phyloP scores from a whole-genome alignment of 2,797 vertebrate species.

The Notolepis coatsorum region DNA sequence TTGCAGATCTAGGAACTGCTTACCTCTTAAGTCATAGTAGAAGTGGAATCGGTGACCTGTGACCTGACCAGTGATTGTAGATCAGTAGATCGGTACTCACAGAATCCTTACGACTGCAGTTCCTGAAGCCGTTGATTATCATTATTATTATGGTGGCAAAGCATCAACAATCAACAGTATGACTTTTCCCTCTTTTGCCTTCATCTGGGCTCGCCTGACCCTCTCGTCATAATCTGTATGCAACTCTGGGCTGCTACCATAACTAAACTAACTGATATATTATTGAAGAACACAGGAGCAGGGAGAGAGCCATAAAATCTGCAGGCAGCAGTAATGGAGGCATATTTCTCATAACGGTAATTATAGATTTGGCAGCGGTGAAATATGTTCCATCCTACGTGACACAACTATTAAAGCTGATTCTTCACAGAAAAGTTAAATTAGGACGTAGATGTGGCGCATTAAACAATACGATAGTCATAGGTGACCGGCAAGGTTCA shows the following conservation, averaged over 20 bases:
- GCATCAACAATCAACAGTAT: conserved; percentile 8
- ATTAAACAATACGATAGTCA: too few relatives aligned
- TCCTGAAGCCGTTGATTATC: not conserved
- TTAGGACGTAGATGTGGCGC: too few relatives aligned
- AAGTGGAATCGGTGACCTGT: too few relatives aligned
- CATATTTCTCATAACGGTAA: conserved; percentile 58
- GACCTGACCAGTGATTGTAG: not conserved
- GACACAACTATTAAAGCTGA: conserved; percentile 46
- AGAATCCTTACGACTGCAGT: not conserved
- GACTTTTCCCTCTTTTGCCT: conserved; percentile 15
- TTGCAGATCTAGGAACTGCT: too few relatives aligned
- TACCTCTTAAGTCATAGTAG: too few relatives aligned
- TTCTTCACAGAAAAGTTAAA: conserved; percentile 22
- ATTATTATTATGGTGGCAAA: conserved; percentile 12
- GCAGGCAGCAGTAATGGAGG: conserved; percentile 33
- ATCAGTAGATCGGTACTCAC: not conserved
- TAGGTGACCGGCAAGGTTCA: too few relatives aligned
- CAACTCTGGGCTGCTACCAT: conserved; percentile 36
- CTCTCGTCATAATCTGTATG: conserved; percentile 56
- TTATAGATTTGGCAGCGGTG: conserved; percentile 59
- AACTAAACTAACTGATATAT: conserved; percentile 54
- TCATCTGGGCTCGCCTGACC: conserved; percentile 21
- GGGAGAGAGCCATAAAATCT: conserved; percentile 51
- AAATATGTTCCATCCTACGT: conserved; percentile 47
- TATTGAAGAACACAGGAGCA: conserved; percentile 50